Percentiles rank a stretch among this genome's conserved stretches.
These are phyloP conservation scores for Hesperia comma DNA, from an alignment of 2,888 invertebrate species.

Conservation along the genomic window DNA sequence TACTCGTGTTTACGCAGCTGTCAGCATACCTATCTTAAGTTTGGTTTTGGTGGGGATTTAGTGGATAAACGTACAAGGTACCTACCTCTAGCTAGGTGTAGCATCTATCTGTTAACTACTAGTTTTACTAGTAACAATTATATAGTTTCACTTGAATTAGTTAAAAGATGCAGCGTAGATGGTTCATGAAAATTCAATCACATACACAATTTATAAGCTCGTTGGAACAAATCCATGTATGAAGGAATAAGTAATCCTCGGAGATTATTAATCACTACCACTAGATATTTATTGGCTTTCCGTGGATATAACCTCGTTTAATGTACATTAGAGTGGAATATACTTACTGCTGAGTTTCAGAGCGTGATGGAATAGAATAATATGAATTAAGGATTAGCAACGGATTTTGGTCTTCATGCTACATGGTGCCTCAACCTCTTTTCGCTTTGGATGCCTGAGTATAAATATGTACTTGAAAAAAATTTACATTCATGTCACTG, in stretches of 20 bases:
- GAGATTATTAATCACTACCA: slow-evolving; percentile 34
- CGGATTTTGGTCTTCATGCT: neutral
- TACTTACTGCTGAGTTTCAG: slow-evolving; percentile 16
- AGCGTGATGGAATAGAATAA: slow-evolving; percentile 12
- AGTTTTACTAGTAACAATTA: no score
- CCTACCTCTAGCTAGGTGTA: no score
- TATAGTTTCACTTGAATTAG: no score
- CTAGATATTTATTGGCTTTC: slow-evolving; percentile 35
- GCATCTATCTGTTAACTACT: no score
- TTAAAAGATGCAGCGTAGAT: neutral
- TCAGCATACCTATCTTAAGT: no score
- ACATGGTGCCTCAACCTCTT: neutral
- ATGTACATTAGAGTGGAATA: slow-evolving; percentile 30
- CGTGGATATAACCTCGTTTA: slow-evolving; percentile 26
- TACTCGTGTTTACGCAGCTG: no score
- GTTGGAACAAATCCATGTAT: slow-evolving; percentile 28
- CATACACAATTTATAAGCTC: slow-evolving; percentile 19
- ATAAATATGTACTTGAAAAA: no score
- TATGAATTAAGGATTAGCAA: slow-evolving; percentile 12
- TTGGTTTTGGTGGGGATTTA: no score
- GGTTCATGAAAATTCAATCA: slow-evolving; percentile 16
- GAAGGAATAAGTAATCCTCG: slow-evolving; percentile 32
- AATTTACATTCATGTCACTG: no score
- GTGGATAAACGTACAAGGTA: no score
- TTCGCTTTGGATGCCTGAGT: no score